Percentiles rank a stretch among this genome's conserved stretches.
Evolutionary conservation across 2,888 invertebrate species (phyloP).

Genomic region (Mechanitis messenoides): DNA sequence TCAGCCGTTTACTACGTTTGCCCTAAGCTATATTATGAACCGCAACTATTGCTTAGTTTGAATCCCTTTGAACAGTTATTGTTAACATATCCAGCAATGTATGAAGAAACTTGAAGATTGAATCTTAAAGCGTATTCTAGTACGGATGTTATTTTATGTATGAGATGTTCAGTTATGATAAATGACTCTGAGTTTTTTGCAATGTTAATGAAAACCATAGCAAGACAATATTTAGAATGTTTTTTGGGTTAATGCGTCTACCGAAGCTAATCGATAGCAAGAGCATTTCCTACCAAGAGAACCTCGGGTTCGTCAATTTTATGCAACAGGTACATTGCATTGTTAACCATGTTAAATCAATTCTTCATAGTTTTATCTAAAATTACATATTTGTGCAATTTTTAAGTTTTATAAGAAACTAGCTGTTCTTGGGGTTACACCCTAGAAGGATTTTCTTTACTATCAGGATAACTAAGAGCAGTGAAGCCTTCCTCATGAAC

Average conservation of each 20-base stretch:
- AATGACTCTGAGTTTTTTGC: slow-evolving; percentile 15
- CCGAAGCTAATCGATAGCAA: background rate
- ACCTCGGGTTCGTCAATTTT: slow-evolving; percentile 12
- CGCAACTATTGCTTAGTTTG: slow-evolving; percentile 17
- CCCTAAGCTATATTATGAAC: slow-evolving; percentile 4
- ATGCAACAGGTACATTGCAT: slow-evolving; percentile 20
- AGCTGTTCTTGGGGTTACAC: too few relatives aligned
- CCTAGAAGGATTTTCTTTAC: too few relatives aligned
- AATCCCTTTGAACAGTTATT: background rate
- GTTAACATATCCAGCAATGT: slow-evolving; percentile 17
- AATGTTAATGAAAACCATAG: slow-evolving; percentile 4
- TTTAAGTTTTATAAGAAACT: too few relatives aligned
- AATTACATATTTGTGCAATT: too few relatives aligned
- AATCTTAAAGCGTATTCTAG: background rate
- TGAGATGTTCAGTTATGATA: slow-evolving; percentile 19
- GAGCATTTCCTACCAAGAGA: slow-evolving; percentile 9
- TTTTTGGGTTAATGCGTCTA: background rate
- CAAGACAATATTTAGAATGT: slow-evolving; percentile 2
- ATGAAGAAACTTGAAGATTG: background rate
- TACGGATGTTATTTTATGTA: background rate
- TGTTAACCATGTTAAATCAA: slow-evolving; percentile 15
- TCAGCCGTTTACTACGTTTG: slow-evolving; percentile 16
- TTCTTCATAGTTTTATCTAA: slow-evolving; percentile 1
- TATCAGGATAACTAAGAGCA: too few relatives aligned
- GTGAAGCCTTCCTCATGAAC: too few relatives aligned